Conservation (phyloP, 2,888 invertebrate species). For the Lithophane leautieri region DNA sequence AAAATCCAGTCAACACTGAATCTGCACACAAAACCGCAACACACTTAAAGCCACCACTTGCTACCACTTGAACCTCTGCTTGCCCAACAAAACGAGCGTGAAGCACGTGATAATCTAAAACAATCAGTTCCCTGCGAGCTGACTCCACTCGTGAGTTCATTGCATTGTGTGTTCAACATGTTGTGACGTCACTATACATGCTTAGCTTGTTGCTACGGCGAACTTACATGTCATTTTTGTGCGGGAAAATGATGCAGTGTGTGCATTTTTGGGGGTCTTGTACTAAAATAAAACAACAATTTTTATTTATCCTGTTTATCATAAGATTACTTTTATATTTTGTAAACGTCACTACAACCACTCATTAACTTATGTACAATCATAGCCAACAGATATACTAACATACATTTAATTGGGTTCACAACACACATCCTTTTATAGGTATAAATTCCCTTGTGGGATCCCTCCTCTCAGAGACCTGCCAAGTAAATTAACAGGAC, state of each 20-base stretch:
- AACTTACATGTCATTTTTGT: slow-evolving; percentile 11
- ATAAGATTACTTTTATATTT: background rate
- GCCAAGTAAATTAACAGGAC: background rate
- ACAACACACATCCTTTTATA: background rate
- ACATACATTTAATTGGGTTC: background rate
- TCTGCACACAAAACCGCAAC: slow-evolving; percentile 29
- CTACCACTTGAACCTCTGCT: slow-evolving; percentile 28
- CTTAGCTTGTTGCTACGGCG: background rate
- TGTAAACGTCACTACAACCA: background rate
- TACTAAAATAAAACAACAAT: background rate
- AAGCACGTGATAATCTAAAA: slow-evolving; percentile 59
- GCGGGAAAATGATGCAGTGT: no score
- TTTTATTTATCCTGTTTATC: background rate
- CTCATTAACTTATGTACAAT: background rate
- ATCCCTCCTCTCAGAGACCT: no score
- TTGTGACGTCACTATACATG: slow-evolving; percentile 21
- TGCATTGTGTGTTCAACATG: slow-evolving; percentile 45
- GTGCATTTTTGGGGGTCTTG: background rate
- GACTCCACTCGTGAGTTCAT: slow-evolving; percentile 60
- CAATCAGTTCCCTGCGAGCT: slow-evolving; percentile 53
- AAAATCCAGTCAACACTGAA: slow-evolving; percentile 1
- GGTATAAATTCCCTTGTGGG: background rate
- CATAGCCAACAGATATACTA: background rate
- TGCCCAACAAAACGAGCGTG: slow-evolving; percentile 43
- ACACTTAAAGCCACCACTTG: slow-evolving; percentile 23